Conservation (phyloP, 2,888 invertebrate species). For the Hirtodrosophila confusa region DNA sequence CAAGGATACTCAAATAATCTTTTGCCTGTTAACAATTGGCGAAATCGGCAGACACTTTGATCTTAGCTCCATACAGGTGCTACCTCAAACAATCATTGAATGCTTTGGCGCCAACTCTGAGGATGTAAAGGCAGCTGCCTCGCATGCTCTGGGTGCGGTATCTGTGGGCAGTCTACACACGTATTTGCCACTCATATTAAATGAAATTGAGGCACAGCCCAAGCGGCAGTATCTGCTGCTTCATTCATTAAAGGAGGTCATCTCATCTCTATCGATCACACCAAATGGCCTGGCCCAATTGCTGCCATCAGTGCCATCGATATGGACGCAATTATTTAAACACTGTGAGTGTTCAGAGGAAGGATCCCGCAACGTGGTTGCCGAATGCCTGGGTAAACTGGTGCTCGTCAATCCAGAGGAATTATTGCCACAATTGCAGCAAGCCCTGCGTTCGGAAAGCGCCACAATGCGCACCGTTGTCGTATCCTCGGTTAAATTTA, state of each 20-base stretch:
- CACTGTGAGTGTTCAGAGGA: constrained; percentile 99
- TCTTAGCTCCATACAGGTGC: constrained; percentile 89
- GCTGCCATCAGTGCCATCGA: constrained; percentile 92
- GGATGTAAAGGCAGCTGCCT: constrained; percentile 98
- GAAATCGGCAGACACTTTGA: constrained; percentile 98
- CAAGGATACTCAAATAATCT: constrained; percentile 92
- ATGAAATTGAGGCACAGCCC: constrained; percentile 96
- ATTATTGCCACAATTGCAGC: constrained; percentile 94
- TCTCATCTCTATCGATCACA: constrained; percentile 91
- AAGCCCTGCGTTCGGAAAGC: constrained; percentile 91
- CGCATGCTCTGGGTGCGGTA: constrained; percentile 97
- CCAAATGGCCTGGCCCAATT: constrained; percentile 90
- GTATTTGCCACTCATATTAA: constrained; percentile 96
- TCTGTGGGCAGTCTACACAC: constrained; percentile 97
- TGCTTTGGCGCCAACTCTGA: constrained; percentile 96
- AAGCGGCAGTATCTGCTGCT: constrained; percentile 97
- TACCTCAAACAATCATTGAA: constrained; percentile 91
- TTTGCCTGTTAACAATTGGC: constrained; percentile 96
- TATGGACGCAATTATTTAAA: constrained; percentile 96
- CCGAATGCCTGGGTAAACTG: constrained; percentile 98
- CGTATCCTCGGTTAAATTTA: constrained; percentile 99
- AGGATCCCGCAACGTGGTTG: constrained; percentile 99
- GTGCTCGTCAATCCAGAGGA: constrained; percentile 96
- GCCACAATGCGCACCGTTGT: constrained; percentile 97
- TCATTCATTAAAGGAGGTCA: constrained; percentile 98